Evolutionary conservation across 2,113 vertebrate genomes (phyloP).

Genomic region (Drymodes brunneopygia): DNA sequence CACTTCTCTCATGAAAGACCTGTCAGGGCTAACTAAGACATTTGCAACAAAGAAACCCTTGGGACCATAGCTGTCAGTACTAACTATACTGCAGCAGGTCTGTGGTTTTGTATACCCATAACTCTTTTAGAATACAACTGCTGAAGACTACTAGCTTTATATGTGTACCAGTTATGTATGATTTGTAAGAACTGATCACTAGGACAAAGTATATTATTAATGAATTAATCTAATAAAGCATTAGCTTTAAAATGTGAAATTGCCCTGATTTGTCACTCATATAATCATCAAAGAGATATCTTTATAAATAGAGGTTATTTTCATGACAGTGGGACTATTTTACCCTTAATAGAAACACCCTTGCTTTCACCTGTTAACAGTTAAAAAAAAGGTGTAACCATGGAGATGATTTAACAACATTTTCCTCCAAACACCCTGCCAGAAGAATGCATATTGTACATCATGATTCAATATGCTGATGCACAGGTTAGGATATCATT

Average conservation of each 20-base stretch:
- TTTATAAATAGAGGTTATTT: background rate
- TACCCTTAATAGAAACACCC: background rate
- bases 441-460: background rate
- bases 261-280: background rate
- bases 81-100: background rate
- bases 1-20: background rate
- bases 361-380: background rate
- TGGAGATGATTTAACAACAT: background rate
- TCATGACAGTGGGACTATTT: background rate
- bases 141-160: background rate
- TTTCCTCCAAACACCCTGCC: background rate
- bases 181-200: background rate
- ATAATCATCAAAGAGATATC: background rate
- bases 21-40: background rate
- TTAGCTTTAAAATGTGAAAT: background rate
- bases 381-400: background rate
- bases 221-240: background rate
- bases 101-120: background rate
- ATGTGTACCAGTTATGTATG: background rate
- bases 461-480: background rate
- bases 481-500: background rate
- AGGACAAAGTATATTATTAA: background rate
- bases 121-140: background rate
- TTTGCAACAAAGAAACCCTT: background rate
- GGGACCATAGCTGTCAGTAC: background rate